Conservation (phyloP, 1,140 invertebrate species). For the Drosophila cardini region DNA sequence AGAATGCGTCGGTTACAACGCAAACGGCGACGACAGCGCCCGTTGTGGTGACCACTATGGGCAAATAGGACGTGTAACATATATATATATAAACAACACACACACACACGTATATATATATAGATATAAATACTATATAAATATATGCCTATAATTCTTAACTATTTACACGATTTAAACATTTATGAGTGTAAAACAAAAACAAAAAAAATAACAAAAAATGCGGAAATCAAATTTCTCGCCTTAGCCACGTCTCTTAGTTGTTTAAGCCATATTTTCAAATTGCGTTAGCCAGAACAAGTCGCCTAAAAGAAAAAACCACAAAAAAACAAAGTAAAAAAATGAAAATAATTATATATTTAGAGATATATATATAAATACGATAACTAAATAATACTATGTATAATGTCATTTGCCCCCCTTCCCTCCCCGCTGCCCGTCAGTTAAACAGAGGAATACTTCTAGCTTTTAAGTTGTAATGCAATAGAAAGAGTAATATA, state of each 20-base stretch:
- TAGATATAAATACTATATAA: slow-evolving; percentile 14
- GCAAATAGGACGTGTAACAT: slow-evolving; percentile 59
- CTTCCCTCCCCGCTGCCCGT: not conserved
- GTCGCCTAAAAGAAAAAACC: slow-evolving; percentile 48
- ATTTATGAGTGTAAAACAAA: slow-evolving; percentile 64
- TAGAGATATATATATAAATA: slow-evolving; percentile 24
- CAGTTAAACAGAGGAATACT: slow-evolving; percentile 21
- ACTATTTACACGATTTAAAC: slow-evolving; percentile 70
- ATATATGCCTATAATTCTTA: slow-evolving; percentile 63
- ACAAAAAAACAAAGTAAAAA: not conserved
- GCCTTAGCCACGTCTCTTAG: slow-evolving; percentile 78
- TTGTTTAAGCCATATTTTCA: slow-evolving; percentile 60
- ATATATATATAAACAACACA: slow-evolving; percentile 16
- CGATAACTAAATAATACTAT: slow-evolving; percentile 27
- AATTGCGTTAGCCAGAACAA: slow-evolving; percentile 44
- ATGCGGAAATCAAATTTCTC: slow-evolving; percentile 84
- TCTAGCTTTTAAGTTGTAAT: slow-evolving; percentile 29
- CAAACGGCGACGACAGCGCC: slow-evolving; percentile 29
- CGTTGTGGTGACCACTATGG: slow-evolving; percentile 54
- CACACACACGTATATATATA: slow-evolving; percentile 2
- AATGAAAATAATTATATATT: slow-evolving; percentile 27
- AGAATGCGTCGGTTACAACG: slow-evolving; percentile 48
- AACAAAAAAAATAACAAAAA: not conserved
- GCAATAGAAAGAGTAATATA: slow-evolving; percentile 24
- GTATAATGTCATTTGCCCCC: slow-evolving; percentile 6